Percentiles rank a stretch among this genome's conserved stretches.
Evolutionary conservation across 1,140 invertebrate genomes (phyloP).

Genomic region (Lordiphosa collinella): DNA sequence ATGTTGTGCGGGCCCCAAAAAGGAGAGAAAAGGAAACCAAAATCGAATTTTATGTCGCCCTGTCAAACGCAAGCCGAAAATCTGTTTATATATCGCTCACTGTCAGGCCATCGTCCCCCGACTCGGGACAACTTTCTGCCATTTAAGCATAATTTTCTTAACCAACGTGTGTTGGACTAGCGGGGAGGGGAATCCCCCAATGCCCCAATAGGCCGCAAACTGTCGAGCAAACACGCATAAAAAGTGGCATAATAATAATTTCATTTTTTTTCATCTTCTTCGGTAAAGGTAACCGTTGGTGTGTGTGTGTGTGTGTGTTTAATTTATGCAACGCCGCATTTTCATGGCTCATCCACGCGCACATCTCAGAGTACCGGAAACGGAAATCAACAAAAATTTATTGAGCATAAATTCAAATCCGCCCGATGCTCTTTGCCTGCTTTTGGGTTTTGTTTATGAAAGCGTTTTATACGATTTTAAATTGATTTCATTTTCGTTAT

Average conservation of each 20-base stretch:
- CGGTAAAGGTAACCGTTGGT: slow-evolving; percentile 39
- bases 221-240: slow-evolving; percentile 46
- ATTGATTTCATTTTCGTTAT: slow-evolving; percentile 70
- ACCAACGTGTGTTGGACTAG: slow-evolving; percentile 16
- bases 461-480: slow-evolving; percentile 74
- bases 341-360: slow-evolving; percentile 52
- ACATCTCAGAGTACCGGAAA: slow-evolving; percentile 5
- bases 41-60: slow-evolving; percentile 49
- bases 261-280: slow-evolving; percentile 11
- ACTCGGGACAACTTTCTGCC: slow-evolving; percentile 51
- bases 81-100: slow-evolving; percentile 59
- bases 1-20: too few species aligned
- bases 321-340: slow-evolving; percentile 74
- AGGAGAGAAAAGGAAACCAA: slow-evolving; percentile 8
- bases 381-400: slow-evolving; percentile 78
- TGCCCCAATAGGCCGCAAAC: slow-evolving; percentile 17
- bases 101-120: slow-evolving; percentile 16
- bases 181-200: slow-evolving; percentile 7
- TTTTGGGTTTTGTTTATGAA: slow-evolving; percentile 51
- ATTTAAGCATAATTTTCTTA: slow-evolving; percentile 69
- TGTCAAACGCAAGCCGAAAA: slow-evolving; percentile 49
- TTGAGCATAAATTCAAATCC: slow-evolving; percentile 78
- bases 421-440: slow-evolving; percentile 36
- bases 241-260: slow-evolving; percentile 51
- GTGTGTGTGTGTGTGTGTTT: slow-evolving; percentile 31